Evolutionary conservation across 2,888 invertebrate species (phyloP).

Genomic region (Tipula vernalis): DNA sequence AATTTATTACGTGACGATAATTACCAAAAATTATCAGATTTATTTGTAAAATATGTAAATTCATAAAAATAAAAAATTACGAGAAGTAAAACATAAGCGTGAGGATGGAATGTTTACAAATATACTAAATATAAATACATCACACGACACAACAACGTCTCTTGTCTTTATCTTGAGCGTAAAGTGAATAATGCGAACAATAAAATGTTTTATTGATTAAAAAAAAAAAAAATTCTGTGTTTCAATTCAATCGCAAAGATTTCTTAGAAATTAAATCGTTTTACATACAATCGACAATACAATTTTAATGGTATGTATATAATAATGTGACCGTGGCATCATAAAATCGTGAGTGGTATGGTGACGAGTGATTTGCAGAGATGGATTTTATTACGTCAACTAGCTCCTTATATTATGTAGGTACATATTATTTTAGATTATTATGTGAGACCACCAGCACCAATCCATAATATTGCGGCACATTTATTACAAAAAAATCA

Average conservation of each 20-base stretch:
- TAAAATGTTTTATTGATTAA: not conserved
- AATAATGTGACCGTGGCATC: not conserved
- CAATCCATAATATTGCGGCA: too few species aligned
- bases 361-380: not conserved
- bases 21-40: not conserved
- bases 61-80: not conserved
- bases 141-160: not conserved
- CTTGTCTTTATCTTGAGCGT: not conserved
- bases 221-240: not conserved
- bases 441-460: too few species aligned
- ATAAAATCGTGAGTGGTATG: not conserved
- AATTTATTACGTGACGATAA: slow-evolving; percentile 4
- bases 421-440: too few species aligned
- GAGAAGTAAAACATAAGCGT: not conserved
- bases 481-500: too few species aligned
- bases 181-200: not conserved
- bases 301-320: not conserved
- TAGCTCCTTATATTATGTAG: too few species aligned
- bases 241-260: not conserved
- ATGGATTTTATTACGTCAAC: too few species aligned
- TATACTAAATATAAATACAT: not conserved
- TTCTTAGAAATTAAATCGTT: not conserved
- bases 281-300: not conserved
- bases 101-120: not conserved
- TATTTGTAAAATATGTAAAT: not conserved